These are phyloP conservation scores for Acropora yongei DNA, from an alignment of 64 coral and sea anemone species.

Conservation along the genomic window DNA sequence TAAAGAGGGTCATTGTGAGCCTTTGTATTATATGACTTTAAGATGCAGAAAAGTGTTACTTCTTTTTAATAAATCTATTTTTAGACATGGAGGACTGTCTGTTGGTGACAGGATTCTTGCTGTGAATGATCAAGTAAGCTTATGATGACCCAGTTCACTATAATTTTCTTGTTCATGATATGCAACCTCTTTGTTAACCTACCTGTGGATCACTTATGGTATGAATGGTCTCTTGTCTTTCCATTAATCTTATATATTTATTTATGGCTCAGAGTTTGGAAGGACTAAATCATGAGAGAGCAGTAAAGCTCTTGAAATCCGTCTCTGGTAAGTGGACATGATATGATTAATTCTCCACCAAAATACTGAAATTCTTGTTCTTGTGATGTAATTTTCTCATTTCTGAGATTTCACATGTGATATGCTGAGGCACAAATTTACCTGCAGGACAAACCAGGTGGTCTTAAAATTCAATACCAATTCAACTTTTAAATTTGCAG, in stretches of 20 bases:
- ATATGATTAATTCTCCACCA: background rate
- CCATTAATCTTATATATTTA: background rate
- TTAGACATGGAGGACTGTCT: constrained; percentile 65
- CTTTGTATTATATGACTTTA: background rate
- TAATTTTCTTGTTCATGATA: background rate
- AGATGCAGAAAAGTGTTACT: background rate
- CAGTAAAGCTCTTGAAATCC: constrained; percentile 77
- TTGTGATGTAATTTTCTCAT: too few species aligned
- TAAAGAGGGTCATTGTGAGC: too few species aligned
- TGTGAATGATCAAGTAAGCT: constrained; percentile 81
- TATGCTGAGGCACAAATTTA: background rate
- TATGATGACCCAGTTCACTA: background rate
- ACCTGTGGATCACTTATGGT: background rate
- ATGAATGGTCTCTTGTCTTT: background rate
- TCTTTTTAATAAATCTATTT: background rate
- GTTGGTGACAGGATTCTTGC: constrained; percentile 86
- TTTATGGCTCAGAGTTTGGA: constrained; percentile 73
- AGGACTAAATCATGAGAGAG: constrained; percentile 76
- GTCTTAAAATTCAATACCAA: background rate
- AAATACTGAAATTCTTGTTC: background rate
- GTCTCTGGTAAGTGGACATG: constrained; percentile 47
- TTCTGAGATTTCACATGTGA: too few species aligned
- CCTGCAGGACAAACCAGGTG: background rate
- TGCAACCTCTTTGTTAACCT: too few species aligned
- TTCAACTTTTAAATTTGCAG: constrained; percentile 7